phyloP scores from a whole-genome alignment of 2,113 vertebrate genomes.

The Microcebus lehilahytsara region DNA sequence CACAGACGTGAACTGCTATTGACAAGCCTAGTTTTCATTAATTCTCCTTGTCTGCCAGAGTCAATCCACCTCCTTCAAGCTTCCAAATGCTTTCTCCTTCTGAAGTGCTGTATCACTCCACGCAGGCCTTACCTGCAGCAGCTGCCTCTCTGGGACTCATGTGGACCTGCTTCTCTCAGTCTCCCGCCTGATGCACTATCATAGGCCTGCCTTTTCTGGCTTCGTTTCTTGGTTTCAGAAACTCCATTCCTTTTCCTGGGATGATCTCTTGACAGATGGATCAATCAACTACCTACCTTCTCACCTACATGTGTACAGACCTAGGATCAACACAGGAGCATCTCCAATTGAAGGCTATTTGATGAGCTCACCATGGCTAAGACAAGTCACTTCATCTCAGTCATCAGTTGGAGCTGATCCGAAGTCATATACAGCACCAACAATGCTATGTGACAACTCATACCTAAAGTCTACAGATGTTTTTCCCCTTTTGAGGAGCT shows the following conservation, averaged over 20 bases:
- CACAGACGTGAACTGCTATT: neutral
- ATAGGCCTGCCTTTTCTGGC: neutral
- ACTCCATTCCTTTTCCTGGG: neutral
- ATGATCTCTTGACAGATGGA: neutral
- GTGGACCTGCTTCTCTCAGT: neutral
- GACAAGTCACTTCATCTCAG: slow-evolving; percentile 28
- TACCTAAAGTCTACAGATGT: neutral
- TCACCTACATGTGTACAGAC: neutral
- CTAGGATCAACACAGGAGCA: neutral
- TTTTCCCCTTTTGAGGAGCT: slow-evolving; percentile 50
- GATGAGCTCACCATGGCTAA: neutral
- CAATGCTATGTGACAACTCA: neutral
- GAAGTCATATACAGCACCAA: neutral
- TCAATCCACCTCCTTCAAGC: neutral
- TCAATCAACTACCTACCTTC: neutral
- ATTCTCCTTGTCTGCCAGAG: neutral
- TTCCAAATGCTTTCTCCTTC: neutral
- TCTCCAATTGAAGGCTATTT: neutral
- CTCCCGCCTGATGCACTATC: neutral
- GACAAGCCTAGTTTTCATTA: neutral
- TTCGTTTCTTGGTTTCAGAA: neutral
- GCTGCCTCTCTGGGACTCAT: neutral
- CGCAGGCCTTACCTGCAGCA: fast-evolving
- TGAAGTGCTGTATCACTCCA: neutral
- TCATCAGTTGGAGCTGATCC: slow-evolving; percentile 34